Evolutionary conservation across 2,888 invertebrate genomes (phyloP).

Genomic region (Pharmacophagus antenor): DNA sequence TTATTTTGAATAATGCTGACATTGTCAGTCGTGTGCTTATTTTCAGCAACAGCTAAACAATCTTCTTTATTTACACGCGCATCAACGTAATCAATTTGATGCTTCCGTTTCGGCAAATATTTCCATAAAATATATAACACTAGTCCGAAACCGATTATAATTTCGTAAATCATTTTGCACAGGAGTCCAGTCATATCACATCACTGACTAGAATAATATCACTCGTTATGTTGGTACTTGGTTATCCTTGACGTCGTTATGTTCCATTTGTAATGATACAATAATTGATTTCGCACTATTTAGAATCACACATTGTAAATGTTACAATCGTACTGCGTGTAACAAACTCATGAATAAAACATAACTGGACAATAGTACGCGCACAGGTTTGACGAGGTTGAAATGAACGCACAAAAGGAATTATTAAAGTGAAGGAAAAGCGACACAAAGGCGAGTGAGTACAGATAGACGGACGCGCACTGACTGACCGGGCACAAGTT

Average conservation of each 20-base stretch:
- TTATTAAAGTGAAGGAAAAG: constrained; percentile 31
- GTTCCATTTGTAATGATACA: constrained; percentile 57
- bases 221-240: constrained; percentile 38
- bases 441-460: constrained; percentile 44
- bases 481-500: constrained; percentile 54
- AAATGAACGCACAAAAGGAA: constrained; percentile 35
- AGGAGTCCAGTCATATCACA: constrained; percentile 51
- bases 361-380: constrained; percentile 23
- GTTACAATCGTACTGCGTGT: constrained; percentile 37
- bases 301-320: constrained; percentile 45
- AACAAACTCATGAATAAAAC: constrained; percentile 39
- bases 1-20: constrained; percentile 9
- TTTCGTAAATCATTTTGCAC: constrained; percentile 66
- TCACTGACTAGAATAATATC: constrained; percentile 57
- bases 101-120: constrained; percentile 43
- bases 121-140: constrained; percentile 65
- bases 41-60: constrained; percentile 9
- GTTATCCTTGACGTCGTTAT: constrained; percentile 48
- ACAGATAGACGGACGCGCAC: constrained; percentile 51
- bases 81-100: constrained; percentile 25
- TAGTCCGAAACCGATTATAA: constrained; percentile 61
- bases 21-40: neutral
- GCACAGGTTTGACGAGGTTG: constrained; percentile 28
- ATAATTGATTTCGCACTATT: constrained; percentile 47
- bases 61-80: constrained; percentile 24